A percentile compares a stretch with the other conserved stretches of the same genome.
Conservation (phyloP, 2,797 vertebrate genomes). For the Pantherophis vulpinus region DNA sequence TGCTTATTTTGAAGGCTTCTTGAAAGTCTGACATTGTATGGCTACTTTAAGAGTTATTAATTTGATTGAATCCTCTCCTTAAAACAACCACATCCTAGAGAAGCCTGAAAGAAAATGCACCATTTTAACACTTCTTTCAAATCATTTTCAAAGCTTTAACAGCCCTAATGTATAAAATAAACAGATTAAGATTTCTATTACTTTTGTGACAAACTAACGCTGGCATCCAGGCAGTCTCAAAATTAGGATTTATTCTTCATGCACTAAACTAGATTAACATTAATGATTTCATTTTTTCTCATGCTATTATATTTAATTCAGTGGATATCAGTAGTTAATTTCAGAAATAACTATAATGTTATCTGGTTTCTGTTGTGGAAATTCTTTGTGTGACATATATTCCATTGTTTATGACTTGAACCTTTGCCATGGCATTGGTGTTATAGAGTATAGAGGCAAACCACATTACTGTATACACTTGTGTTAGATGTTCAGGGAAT, state of each 20-base stretch:
- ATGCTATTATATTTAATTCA: conserved; percentile 4
- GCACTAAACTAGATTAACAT: background rate
- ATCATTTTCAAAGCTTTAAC: background rate
- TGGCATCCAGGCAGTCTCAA: background rate
- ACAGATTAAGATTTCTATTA: background rate
- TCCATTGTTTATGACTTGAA: background rate
- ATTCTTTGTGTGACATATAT: background rate
- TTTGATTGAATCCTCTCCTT: background rate
- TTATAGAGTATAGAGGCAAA: background rate
- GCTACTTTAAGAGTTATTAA: background rate
- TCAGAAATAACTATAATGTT: background rate
- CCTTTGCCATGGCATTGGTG: background rate
- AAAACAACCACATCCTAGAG: background rate
- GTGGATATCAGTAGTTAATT: background rate
- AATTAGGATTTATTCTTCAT: background rate
- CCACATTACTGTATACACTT: background rate
- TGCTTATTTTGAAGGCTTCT: background rate
- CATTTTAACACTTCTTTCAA: background rate
- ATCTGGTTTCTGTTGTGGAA: background rate
- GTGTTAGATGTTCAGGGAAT: background rate
- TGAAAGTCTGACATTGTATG: background rate
- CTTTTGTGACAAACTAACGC: background rate
- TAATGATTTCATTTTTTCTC: background rate
- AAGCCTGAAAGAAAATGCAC: background rate
- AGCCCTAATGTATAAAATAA: background rate